Conservation (phyloP, 2,888 invertebrate species). For the Seladonia tumulorum region DNA sequence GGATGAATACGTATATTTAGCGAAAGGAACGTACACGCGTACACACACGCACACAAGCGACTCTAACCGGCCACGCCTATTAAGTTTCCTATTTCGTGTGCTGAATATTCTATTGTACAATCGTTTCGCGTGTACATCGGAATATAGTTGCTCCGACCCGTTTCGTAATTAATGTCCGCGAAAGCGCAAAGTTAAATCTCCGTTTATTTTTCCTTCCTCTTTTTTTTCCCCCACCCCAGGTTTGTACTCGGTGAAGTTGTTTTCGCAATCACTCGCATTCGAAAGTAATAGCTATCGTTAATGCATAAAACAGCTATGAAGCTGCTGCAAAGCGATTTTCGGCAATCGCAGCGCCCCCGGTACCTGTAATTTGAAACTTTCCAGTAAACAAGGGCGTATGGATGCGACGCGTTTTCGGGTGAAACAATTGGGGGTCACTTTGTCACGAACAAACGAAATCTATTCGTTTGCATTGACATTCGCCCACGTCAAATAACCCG, state of each 20-base stretch:
- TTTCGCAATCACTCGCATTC: not conserved
- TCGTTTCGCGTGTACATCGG: not conserved
- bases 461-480: constrained; percentile 67
- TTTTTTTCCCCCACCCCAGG: not conserved
- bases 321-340: constrained; percentile 49
- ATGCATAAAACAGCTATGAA: constrained; percentile 29
- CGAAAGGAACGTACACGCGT: constrained; percentile 6
- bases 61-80: constrained; percentile 1
- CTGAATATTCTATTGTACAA: constrained; percentile 9
- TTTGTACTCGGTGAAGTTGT: constrained; percentile 1
- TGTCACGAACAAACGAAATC: constrained; percentile 63
- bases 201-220: not conserved
- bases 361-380: constrained; percentile 60
- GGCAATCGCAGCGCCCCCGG: constrained; percentile 29
- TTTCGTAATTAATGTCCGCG: not conserved
- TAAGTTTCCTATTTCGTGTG: not conserved
- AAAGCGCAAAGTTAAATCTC: constrained; percentile 16
- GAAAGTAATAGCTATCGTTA: not conserved
- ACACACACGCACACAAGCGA: not conserved
- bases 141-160: not conserved
- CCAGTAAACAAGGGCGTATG: constrained; percentile 55
- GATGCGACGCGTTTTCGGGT: constrained; percentile 49
- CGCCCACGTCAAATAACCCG: constrained; percentile 61
- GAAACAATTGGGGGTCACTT: constrained; percentile 66
- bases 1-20: constrained; percentile 10